phyloP scores from a whole-genome alignment of 2,797 vertebrate species.

The Siniperca undulata region DNA sequence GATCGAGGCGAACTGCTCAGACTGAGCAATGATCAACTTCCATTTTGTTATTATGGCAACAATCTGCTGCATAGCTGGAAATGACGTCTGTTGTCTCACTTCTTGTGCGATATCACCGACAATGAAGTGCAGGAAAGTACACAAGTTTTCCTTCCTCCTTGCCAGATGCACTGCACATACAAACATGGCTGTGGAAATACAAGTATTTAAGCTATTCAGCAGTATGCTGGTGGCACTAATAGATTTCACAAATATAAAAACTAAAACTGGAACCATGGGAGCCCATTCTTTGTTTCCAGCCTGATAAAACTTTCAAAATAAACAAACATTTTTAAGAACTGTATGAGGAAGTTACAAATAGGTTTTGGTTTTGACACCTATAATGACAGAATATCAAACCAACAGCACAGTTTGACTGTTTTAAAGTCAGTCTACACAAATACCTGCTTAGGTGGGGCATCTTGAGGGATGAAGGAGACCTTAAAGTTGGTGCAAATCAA shows the following conservation, averaged over 20 bases:
- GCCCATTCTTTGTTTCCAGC: not conserved
- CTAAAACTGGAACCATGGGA: not conserved
- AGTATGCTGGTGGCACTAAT: not conserved
- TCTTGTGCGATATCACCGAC: constrained; percentile 62
- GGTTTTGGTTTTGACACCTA: not conserved
- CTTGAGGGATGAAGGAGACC: constrained; percentile 96
- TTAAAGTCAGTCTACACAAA: constrained; percentile 19
- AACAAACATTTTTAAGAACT: not conserved
- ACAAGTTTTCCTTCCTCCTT: constrained; percentile 71
- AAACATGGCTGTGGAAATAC: constrained; percentile 30
- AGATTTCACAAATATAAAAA: constrained; percentile 21
- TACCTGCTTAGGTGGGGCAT: constrained; percentile 91
- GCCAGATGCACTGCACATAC: constrained; percentile 51
- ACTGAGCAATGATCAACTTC: constrained; percentile 31
- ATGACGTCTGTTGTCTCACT: constrained; percentile 68
- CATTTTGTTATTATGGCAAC: constrained; percentile 53
- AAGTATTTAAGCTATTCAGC: not conserved
- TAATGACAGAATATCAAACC: not conserved
- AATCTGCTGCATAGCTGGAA: constrained; percentile 64
- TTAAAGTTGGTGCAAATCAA: constrained; percentile 99
- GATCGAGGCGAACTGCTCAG: not conserved
- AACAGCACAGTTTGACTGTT: not conserved
- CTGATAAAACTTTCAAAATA: not conserved
- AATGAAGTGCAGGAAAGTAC: constrained; percentile 67
- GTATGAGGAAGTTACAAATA: constrained; percentile 1